Percentiles rank a stretch among this genome's conserved stretches.
Evolutionary conservation across 2,797 vertebrate genomes (phyloP).

Genomic region (Rhabdophis nuchalis): DNA sequence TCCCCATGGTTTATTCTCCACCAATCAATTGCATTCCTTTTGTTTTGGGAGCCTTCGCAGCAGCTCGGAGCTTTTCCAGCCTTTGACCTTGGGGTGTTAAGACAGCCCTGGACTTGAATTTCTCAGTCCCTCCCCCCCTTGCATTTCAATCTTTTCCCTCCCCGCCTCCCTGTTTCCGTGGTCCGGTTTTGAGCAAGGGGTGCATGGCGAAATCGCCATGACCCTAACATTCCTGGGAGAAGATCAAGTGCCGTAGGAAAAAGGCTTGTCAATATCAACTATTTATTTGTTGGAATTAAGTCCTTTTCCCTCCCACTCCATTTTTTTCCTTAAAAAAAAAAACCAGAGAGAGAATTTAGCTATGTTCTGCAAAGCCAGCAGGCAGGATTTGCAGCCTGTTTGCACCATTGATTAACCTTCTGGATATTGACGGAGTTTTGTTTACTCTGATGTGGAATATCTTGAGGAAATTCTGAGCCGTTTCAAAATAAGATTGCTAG

Average conservation of each 20-base stretch:
- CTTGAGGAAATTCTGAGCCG: neutral
- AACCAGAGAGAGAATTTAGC: slow-evolving; percentile 34
- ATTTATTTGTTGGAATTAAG: slow-evolving; percentile 24
- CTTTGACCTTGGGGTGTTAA: neutral
- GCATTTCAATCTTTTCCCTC: neutral
- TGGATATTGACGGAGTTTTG: slow-evolving; percentile 56
- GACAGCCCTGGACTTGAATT: neutral
- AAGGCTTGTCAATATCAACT: slow-evolving; percentile 33
- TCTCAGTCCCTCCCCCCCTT: neutral
- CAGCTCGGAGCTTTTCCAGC: neutral
- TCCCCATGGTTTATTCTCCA: neutral
- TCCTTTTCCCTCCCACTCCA: slow-evolving; percentile 41
- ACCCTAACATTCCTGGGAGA: slow-evolving; percentile 58
- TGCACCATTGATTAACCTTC: slow-evolving; percentile 55
- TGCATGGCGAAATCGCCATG: neutral
- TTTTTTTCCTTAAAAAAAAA: neutral
- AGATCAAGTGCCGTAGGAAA: slow-evolving; percentile 59
- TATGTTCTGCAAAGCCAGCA: slow-evolving; percentile 41
- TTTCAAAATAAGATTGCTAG: neutral
- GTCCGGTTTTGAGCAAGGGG: neutral
- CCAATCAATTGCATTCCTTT: neutral
- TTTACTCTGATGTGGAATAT: slow-evolving; percentile 24
- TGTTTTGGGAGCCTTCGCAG: accelerated
- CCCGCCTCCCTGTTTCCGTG: neutral
- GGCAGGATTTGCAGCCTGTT: slow-evolving; percentile 40